These are phyloP conservation scores for Peromyscus maniculatus DNA, from an alignment of 2,113 vertebrate genomes.

Conservation along the genomic window DNA sequence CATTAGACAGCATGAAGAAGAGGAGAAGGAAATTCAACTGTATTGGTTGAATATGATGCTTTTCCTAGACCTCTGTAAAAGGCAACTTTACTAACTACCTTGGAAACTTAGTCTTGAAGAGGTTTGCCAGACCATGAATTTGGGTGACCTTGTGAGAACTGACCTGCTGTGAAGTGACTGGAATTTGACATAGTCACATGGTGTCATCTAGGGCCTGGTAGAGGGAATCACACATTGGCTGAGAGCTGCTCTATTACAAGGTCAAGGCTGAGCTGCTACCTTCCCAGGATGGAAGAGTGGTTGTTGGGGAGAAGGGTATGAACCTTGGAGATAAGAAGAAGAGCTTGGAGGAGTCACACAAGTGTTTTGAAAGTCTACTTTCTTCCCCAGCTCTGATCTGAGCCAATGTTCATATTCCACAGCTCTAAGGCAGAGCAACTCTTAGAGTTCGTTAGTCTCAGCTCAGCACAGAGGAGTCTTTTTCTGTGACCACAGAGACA, in stretches of 20 bases:
- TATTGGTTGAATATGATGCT: conserved; percentile 24
- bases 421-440: neutral
- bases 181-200: neutral
- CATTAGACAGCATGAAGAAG: conserved; percentile 53
- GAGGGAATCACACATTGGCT: conserved; percentile 39
- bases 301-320: neutral
- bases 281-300: neutral
- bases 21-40: conserved; percentile 39
- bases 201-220: neutral
- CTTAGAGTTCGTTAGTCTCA: neutral
- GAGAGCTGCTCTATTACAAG: conserved; percentile 38
- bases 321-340: neutral
- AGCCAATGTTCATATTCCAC: neutral
- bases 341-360: conserved; percentile 5
- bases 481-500: neutral
- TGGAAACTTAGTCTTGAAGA: conserved; percentile 34
- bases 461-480: neutral
- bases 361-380: conserved; percentile 10
- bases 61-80: conserved; percentile 53
- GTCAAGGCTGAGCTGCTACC: neutral
- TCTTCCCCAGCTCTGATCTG: neutral
- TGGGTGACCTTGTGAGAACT: neutral
- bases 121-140: neutral
- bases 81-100: conserved; percentile 48
- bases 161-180: conserved; percentile 36